Evolutionary conservation across 1,140 invertebrate species (phyloP).

Genomic region (Caenorhabditis inopinata): DNA sequence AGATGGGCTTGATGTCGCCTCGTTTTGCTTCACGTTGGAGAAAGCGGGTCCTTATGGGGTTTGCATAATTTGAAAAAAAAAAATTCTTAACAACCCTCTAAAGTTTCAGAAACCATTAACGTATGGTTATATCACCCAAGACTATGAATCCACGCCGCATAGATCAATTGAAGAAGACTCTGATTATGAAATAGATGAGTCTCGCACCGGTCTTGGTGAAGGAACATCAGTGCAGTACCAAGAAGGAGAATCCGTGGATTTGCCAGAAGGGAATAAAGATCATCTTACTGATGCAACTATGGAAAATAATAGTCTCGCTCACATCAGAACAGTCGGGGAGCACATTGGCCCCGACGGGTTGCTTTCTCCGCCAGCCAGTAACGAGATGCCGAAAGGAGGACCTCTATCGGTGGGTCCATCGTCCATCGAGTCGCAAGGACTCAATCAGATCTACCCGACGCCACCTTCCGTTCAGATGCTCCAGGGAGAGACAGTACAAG

Average conservation of each 20-base stretch:
- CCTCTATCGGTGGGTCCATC: conserved; percentile 19
- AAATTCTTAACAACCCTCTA: no score
- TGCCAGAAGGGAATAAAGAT: background rate
- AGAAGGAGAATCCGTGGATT: background rate
- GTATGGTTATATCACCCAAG: background rate
- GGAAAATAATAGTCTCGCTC: background rate
- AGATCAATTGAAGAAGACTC: background rate
- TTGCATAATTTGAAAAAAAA: background rate
- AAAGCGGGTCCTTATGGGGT: background rate
- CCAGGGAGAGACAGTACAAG: background rate
- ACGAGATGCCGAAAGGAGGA: conserved; percentile 34
- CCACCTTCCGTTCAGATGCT: conserved; percentile 40
- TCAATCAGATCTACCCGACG: conserved; percentile 46
- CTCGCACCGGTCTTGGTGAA: background rate
- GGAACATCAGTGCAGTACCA: background rate
- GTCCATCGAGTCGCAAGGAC: conserved; percentile 11
- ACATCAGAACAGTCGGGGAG: background rate
- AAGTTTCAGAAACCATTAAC: background rate
- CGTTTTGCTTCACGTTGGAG: background rate
- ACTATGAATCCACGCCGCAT: background rate
- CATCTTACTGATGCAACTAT: background rate
- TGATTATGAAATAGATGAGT: background rate
- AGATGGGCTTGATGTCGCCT: background rate
- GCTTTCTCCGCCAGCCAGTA: conserved; percentile 41
- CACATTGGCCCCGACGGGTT: background rate